phyloP scores from a whole-genome alignment of 2,797 vertebrate genomes.

The Notoglanidium macrostoma region DNA sequence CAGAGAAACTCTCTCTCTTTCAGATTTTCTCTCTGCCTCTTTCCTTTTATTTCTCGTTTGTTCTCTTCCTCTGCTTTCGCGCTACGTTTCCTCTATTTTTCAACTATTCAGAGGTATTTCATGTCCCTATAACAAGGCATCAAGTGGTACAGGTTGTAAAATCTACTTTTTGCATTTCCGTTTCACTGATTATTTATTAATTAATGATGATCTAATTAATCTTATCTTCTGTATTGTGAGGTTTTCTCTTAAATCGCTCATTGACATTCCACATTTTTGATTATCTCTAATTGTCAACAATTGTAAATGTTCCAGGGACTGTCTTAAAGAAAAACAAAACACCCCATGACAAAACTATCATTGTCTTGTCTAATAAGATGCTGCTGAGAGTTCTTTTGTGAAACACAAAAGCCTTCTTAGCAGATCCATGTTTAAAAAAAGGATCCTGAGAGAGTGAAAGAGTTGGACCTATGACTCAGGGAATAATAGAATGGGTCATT shows the following conservation, averaged over 20 bases:
- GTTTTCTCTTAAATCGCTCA: conserved; percentile 1
- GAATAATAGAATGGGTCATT: conserved; percentile 80
- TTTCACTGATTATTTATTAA: neutral
- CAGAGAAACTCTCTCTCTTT: conserved; percentile 14
- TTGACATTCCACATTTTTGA: conserved; percentile 22
- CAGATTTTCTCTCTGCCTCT: neutral
- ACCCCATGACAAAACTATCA: conserved; percentile 19
- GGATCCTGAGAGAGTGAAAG: conserved; percentile 61
- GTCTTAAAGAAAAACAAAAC: conserved; percentile 39
- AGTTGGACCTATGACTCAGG: conserved; percentile 69
- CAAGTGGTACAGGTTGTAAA: neutral
- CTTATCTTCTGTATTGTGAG: neutral
- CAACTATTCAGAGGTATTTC: neutral
- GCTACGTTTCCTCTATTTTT: neutral
- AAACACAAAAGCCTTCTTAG: conserved; percentile 45
- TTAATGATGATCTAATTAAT: neutral
- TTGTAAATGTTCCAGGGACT: conserved; percentile 22
- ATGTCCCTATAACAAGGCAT: neutral
- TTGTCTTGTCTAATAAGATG: conserved; percentile 46
- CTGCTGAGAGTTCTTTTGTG: conserved; percentile 50
- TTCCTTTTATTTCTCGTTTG: conserved; percentile 2
- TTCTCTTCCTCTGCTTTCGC: neutral
- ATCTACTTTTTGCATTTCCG: neutral
- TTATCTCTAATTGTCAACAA: conserved; percentile 33
- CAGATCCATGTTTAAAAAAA: conserved; percentile 37